Evolutionary conservation across 2,888 invertebrate species (phyloP).

Genomic region (Eumerus sabulonum): DNA sequence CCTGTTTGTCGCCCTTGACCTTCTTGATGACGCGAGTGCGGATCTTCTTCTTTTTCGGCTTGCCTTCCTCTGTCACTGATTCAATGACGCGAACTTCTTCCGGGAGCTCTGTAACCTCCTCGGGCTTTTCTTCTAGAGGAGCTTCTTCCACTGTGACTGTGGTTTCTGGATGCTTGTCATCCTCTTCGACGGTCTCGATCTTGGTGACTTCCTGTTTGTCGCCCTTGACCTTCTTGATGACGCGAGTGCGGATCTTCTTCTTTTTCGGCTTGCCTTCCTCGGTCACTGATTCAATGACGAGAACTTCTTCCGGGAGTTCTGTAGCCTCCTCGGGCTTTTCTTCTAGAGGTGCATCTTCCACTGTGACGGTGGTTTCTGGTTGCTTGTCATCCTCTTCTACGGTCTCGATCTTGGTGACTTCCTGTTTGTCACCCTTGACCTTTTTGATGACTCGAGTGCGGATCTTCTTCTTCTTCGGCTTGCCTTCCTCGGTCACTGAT

Average conservation of each 20-base stretch:
- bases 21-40: conserved; percentile 25
- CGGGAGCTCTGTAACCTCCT: conserved; percentile 15
- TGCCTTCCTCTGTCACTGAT: conserved; percentile 21
- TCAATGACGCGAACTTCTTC: conserved; percentile 24
- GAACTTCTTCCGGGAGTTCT: conserved; percentile 26
- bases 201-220: conserved; percentile 37
- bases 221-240: conserved; percentile 25
- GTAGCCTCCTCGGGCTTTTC: conserved; percentile 14
- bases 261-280: conserved; percentile 32
- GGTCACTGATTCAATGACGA: conserved; percentile 1
- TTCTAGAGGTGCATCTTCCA: conserved; percentile 37
- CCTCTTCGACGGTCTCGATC: conserved; percentile 33
- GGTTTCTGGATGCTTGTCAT: conserved; percentile 26
- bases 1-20: conserved; percentile 72
- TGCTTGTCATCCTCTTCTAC: conserved; percentile 76
- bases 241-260: conserved; percentile 34
- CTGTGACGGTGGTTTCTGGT: conserved; percentile 71
- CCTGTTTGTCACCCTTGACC: conserved; percentile 72
- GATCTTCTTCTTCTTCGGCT: conserved; percentile 22
- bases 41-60: conserved; percentile 31
- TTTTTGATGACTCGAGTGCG: conserved; percentile 21
- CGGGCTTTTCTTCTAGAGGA: conserved; percentile 20
- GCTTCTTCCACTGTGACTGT: conserved; percentile 35
- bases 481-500: conserved; percentile 17
- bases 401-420: conserved; percentile 75